Evolutionary conservation across 1,140 invertebrate species (phyloP), one percentile per base, ranked within the genome.

Genomic region (Saxidomus purpurata): DNA sequence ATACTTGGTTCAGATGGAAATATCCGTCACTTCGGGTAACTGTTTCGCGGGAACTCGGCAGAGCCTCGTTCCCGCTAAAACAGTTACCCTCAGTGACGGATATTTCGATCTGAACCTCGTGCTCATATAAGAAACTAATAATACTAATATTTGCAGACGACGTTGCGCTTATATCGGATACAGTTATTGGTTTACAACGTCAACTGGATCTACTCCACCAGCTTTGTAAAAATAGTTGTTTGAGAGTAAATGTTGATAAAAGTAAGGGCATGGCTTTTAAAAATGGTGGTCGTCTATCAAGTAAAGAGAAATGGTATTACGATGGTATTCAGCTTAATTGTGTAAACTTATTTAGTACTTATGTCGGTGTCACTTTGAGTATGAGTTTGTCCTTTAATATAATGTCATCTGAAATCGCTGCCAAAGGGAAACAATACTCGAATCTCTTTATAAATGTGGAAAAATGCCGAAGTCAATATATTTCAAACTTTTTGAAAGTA

Each of bases 231-330:
- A 28, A 34, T 19, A 25, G 22, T 36, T 8, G 22, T 13, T 74
- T 74, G 36, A 36, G 6, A 22, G 69, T 74, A 36, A 74, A 74
- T 36, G n/a, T 36, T 3, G 13, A 43, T 36, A 74, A 74, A 74
- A 36, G 28, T 36, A 74, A 74, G 31, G n/a, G 34, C 31, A 28
- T 74, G 22, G 69, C 36, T 2, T 74, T 74, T 17, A 74, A 36
- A 43, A 74, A 74, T 19, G 69, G 69, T n/a, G n/a, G n/a, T n/a
- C n/a, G n/a, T n/a, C n/a, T n/a, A n/a, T n/a, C n/a, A n/a, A n/a
- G n/a, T n/a, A 74, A 74, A 15, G 69, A 36, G n/a, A 34, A 36
- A 74, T 74, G 69, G 69, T 36, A 34, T 22, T 74, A 74, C 36
- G 36, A 74, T n/a, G n/a, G n/a, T 36, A 34, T 8, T 19, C 40